Conservation (phyloP, 2,888 invertebrate species). For the Carterocephalus palaemon region DNA sequence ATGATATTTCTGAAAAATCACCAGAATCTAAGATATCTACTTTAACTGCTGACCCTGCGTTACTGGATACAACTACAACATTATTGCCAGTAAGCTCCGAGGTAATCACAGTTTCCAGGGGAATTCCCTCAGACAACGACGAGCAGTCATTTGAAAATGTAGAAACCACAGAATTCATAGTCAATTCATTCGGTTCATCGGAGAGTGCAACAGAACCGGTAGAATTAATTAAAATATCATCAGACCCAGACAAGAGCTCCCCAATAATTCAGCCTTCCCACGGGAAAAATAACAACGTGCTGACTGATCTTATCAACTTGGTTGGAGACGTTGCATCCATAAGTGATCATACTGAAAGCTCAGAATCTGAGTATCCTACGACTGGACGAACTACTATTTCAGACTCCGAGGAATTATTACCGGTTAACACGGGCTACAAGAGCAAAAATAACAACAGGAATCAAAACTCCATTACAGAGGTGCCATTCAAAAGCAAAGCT, state of each 20-base stretch:
- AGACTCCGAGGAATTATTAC: slow-evolving; percentile 68
- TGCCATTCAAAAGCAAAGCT: slow-evolving; percentile 57
- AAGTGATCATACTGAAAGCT: slow-evolving; percentile 55
- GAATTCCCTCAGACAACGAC: slow-evolving; percentile 36
- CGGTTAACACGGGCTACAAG: slow-evolving; percentile 67
- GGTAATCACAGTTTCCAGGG: slow-evolving; percentile 46
- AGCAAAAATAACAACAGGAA: slow-evolving; percentile 71
- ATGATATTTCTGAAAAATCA: slow-evolving; percentile 50
- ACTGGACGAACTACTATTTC: slow-evolving; percentile 47
- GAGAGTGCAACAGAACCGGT: slow-evolving; percentile 61
- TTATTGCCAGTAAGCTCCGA: slow-evolving; percentile 43
- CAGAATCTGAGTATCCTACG: slow-evolving; percentile 34
- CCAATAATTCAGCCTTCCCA: slow-evolving; percentile 53
- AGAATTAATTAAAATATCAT: slow-evolving; percentile 59
- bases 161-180: slow-evolving; percentile 64
- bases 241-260: slow-evolving; percentile 50
- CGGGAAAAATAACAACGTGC: slow-evolving; percentile 48
- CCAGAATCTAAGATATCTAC: slow-evolving; percentile 45
- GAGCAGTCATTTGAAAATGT: slow-evolving; percentile 51
- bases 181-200: slow-evolving; percentile 56
- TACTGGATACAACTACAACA: slow-evolving; percentile 40
- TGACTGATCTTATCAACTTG: slow-evolving; percentile 63
- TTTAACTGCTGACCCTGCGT: slow-evolving; percentile 43
- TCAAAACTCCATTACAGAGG: slow-evolving; percentile 66
- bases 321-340: slow-evolving; percentile 72